A percentile compares a stretch with the other conserved stretches of the same genome.
These are phyloP conservation scores for Ophion slaviceki DNA, from an alignment of 2,888 invertebrate species.

Conservation along the genomic window DNA sequence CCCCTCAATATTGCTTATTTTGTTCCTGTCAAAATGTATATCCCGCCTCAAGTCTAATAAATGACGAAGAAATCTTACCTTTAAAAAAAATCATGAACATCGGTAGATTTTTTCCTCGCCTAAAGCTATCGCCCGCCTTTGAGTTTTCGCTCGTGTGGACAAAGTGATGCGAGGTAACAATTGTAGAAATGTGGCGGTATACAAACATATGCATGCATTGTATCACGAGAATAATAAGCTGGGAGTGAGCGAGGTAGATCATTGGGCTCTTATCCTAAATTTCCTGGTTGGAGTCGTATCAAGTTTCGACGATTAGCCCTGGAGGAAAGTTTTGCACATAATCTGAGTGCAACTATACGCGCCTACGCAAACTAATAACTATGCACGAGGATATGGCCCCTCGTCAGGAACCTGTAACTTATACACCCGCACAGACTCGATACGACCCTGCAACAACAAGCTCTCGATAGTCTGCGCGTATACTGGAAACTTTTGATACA, in stretches of 20 bases:
- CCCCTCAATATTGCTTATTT: too few species aligned
- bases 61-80: too few species aligned
- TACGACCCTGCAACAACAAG: neutral
- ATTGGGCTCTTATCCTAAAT: conserved; percentile 24
- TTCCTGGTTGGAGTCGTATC: conserved; percentile 22
- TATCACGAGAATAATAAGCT: conserved; percentile 19
- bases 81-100: too few species aligned
- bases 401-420: conserved; percentile 1
- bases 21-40: too few species aligned
- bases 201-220: neutral
- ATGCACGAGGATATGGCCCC: neutral
- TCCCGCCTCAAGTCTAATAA: too few species aligned
- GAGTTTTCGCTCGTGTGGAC: conserved; percentile 9
- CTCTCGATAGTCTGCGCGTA: neutral
- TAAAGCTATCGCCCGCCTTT: neutral
- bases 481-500: conserved; percentile 19
- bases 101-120: too few species aligned
- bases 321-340: conserved; percentile 17
- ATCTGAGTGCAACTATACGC: conserved; percentile 14
- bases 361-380: neutral
- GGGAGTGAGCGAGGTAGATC: conserved; percentile 32
- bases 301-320: conserved; percentile 48
- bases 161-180: neutral
- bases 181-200: neutral
- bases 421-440: neutral